Evolutionary conservation across 1,140 invertebrate species (phyloP), one percentile per base, ranked within the genome.

Genomic region (Drosophila neocordata): DNA sequence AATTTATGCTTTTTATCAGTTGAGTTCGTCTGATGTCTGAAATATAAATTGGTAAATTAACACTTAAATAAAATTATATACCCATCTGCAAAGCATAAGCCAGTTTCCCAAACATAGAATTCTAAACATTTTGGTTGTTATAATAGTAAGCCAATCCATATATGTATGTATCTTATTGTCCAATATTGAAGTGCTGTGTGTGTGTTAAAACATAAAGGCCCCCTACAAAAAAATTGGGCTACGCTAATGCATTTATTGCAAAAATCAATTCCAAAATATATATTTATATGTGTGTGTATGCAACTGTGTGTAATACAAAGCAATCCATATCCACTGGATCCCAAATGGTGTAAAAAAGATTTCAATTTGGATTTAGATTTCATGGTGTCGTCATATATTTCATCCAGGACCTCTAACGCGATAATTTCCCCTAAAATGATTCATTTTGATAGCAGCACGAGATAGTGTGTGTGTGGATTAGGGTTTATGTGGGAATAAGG

Each of bases 391-490:
- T 9, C 24, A 35, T 12, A 18, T 1, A 58, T 15, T 27, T 68
- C 38, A 20, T 69, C 70, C 65, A 34, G 56, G 38, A 57, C 56
- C 38, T 52, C 63, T 91, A 91, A 55, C 89, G 89, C 62, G 85
- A 73, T 57, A 91, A 75, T 66, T 89, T 91, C 60, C 89, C 89
- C 89, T 91, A 75, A 11, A 87, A 73, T 34, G 44, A 35, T 35
- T 48, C 41, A 48, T 15, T 48, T 67, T 44, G 53, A 65, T 65
- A 63, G 18, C 31, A 24, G 60, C 22, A 37, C 48, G 57, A 24
- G 6, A 48, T 27, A 48, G 56, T 65, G 22, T 48, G 57, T 52
- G 53, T 69, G 72, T 53, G 24, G 18, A 53, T 48, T 27, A 31
- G 12, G 12, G 60, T 53, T 57, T 41, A 41, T 52, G 41, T 61